Evolutionary conservation across 2,113 vertebrate species (phyloP).

Genomic region (Tenebrosternarchus preto): DNA sequence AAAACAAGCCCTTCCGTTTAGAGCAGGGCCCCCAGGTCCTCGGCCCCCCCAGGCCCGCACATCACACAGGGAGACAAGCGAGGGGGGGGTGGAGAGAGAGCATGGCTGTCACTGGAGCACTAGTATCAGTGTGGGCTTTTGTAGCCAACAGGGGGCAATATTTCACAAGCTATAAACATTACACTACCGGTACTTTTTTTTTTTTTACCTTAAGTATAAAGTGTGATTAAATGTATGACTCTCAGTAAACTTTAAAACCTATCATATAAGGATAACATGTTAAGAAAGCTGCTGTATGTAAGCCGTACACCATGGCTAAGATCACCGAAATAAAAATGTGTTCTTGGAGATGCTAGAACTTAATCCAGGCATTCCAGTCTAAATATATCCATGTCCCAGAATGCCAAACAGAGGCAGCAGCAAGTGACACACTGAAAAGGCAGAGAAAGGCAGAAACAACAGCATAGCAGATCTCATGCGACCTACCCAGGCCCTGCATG

Average conservation of each 20-base stretch:
- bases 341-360: conserved; percentile 18
- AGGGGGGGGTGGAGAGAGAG: conserved; percentile 33
- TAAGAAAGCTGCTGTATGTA: not conserved
- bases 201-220: not conserved
- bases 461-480: not conserved
- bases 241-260: not conserved
- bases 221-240: not conserved
- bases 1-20: conserved; percentile 76
- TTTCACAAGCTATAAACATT: conserved; percentile 33
- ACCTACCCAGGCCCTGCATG: not conserved
- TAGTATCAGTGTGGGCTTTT: conserved; percentile 1
- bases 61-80: too few species aligned
- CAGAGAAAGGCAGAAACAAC: conserved; percentile 39
- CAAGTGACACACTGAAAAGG: conserved; percentile 44
- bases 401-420: conserved; percentile 33
- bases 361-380: conserved; percentile 41
- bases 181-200: too few species aligned
- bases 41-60: conserved; percentile 79
- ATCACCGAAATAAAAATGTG: conserved; percentile 15
- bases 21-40: conserved; percentile 61
- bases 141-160: conserved; percentile 53
- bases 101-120: not conserved
- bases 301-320: not conserved
- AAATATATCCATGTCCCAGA: conserved; percentile 51
- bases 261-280: not conserved